These are phyloP conservation scores for Acrossocheilus fasciatus DNA, from an alignment of 2,797 vertebrate genomes.

Conservation along the genomic window DNA sequence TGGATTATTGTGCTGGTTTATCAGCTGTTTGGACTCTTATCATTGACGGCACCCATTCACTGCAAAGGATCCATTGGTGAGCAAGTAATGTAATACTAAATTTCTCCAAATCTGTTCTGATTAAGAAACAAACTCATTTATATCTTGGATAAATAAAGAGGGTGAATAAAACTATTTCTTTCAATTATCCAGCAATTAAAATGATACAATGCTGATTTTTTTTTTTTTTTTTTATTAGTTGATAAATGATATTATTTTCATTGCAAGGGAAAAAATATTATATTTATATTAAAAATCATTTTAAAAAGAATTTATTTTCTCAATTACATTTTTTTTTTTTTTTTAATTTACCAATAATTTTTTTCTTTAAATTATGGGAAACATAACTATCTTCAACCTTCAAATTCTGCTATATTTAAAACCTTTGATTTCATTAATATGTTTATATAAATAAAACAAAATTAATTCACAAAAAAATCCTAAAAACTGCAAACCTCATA, in stretches of 20 bases:
- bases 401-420: not conserved
- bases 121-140: not conserved
- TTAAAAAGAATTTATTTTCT: too few relatives aligned
- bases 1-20: not conserved
- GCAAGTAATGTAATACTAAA: not conserved
- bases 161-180: too few relatives aligned
- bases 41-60: not conserved
- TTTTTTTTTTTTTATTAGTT: too few relatives aligned
- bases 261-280: too few relatives aligned
- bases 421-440: not conserved
- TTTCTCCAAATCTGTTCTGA: not conserved
- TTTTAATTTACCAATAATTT: too few relatives aligned
- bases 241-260: too few relatives aligned
- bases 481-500: not conserved
- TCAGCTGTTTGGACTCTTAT: not conserved
- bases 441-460: not conserved
- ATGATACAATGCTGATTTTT: too few relatives aligned
- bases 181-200: too few relatives aligned
- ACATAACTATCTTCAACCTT: not conserved
- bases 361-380: not conserved
- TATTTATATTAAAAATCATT: too few relatives aligned
- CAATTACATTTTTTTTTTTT: too few relatives aligned
- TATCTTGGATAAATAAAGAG: too few relatives aligned
- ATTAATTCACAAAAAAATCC: not conserved
- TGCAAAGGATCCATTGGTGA: not conserved